Percentiles rank a stretch among this genome's conserved stretches.
These are phyloP conservation scores for Achroia grisella DNA, from an alignment of 1,140 invertebrate species.

Conservation along the genomic window DNA sequence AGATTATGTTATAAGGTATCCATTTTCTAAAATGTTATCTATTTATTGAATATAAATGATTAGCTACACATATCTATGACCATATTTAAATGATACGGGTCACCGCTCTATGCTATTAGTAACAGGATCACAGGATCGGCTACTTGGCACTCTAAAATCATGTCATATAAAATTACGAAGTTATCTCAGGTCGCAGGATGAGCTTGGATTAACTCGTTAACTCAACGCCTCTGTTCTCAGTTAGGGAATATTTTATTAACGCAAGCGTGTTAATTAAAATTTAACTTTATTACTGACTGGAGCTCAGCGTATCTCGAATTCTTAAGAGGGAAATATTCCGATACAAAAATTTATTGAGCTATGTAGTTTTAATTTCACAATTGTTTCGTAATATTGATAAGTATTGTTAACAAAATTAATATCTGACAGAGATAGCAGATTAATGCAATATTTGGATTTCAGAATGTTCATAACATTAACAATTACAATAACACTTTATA, in stretches of 20 bases:
- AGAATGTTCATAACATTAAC: too few relatives aligned
- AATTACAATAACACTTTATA: too few relatives aligned
- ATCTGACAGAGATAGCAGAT: too few relatives aligned
- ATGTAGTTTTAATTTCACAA: not conserved
- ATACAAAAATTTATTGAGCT: not conserved
- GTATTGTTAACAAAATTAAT: not conserved
- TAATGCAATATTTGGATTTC: too few relatives aligned
- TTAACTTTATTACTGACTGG: conserved; percentile 31
- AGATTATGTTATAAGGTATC: too few relatives aligned
- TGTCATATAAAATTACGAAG: conserved; percentile 6
- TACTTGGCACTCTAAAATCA: too few relatives aligned
- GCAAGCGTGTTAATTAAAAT: conserved; percentile 24
- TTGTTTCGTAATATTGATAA: not conserved
- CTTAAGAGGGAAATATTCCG: not conserved
- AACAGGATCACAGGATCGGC: too few relatives aligned
- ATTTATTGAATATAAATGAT: too few relatives aligned
- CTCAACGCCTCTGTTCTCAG: conserved; percentile 22
- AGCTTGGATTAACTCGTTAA: conserved; percentile 24
- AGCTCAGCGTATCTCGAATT: conserved; percentile 8
- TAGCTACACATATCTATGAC: too few relatives aligned
- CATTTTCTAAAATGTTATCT: too few relatives aligned
- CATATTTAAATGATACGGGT: too few relatives aligned
- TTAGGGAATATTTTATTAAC: conserved; percentile 42
- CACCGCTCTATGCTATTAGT: too few relatives aligned
- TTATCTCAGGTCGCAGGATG: conserved; percentile 11